Evolutionary conservation across 2,113 vertebrate genomes (phyloP).

Genomic region (Solea solea): DNA sequence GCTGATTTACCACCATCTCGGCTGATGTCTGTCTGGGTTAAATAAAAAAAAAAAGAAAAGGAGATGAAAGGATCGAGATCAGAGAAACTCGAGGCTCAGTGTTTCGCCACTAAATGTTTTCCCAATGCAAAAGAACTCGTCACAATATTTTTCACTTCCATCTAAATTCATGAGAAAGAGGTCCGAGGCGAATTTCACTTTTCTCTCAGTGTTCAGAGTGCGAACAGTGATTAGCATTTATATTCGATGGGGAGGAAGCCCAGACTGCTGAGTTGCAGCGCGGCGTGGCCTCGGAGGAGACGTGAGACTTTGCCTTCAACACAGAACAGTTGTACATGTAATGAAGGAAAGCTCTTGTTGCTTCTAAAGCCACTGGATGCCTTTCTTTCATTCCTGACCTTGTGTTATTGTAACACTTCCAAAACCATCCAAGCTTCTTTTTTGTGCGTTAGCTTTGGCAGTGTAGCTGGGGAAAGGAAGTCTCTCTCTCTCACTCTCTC

Average conservation of each 20-base stretch:
- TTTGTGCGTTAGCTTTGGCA: slow-evolving; percentile 71
- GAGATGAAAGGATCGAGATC: not conserved
- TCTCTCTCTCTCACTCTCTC: slow-evolving; percentile 24
- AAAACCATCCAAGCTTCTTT: slow-evolving; percentile 62
- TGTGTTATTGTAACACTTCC: slow-evolving; percentile 75
- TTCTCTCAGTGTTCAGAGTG: slow-evolving; percentile 74
- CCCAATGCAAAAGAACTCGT: slow-evolving; percentile 35
- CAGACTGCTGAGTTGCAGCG: slow-evolving; percentile 68
- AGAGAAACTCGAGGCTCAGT: slow-evolving; percentile 4
- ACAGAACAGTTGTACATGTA: slow-evolving; percentile 75
- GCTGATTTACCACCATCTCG: slow-evolving; percentile 53
- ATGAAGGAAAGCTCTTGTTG: slow-evolving; percentile 78
- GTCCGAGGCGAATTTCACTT: slow-evolving; percentile 69
- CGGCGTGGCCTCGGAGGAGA: slow-evolving; percentile 61
- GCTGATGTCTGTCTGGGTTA: slow-evolving; percentile 3
- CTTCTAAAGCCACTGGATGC: slow-evolving; percentile 49
- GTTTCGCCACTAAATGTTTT: slow-evolving; percentile 40
- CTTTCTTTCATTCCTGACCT: slow-evolving; percentile 66
- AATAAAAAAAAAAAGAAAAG: not conserved
- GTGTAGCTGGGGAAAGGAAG: slow-evolving; percentile 43
- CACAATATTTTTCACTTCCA: slow-evolving; percentile 41
- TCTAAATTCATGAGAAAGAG: slow-evolving; percentile 78
- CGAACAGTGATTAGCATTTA: slow-evolving; percentile 80
- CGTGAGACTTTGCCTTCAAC: slow-evolving; percentile 66
- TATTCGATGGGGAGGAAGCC: slow-evolving; percentile 75